Base-by-base conservation (phyloP, 2,888 invertebrate species). In the Troilus luridus region DNA sequence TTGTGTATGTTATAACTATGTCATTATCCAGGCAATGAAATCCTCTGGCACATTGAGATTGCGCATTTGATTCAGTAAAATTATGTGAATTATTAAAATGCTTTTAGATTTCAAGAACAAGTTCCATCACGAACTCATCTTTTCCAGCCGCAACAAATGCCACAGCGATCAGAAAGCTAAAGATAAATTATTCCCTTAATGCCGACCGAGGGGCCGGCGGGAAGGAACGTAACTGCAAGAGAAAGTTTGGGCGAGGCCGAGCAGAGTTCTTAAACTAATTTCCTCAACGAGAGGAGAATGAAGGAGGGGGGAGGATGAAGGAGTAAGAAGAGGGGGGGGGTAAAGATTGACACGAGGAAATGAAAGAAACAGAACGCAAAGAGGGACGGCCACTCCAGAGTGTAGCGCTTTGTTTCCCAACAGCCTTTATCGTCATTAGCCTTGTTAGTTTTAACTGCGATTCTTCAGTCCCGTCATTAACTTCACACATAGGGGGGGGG, bases 321-420 rank as follows among this genome's bases (percentile, higher is more conserved):
- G 41, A n/a, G 59, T 17, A 41, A 41, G 41, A 41, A 10, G 67
- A 8, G 60, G 72, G 89, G 88, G 59, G 88, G 24, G 41, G 41
- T 19, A 58, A 91, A 91, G 90, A 89, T 91, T 89, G 91, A 92
- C 91, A 72, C 89, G 91, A 91, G 91, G 92, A 92, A 92, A 91
- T 92, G 91, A 92, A 92, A 90, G 90, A 90, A 90, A 90, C 85
- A 85, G 54, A 0, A 56, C 21, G 85, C 56, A 21, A 54, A 21
- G 85, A 77, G 72, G 72, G 72, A 27, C 72, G 85, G 21, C 85
- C 85, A 85, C 85, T 85, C 85, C 41, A 85, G 56, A 85, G 85
- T 85, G 85, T 56, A 17, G 19, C 85, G 56, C 85, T 85, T 85
- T 56, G 85, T 85, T 85, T 58, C n/a, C 56, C 6, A 41, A 56